Conservation (phyloP, 2,113 vertebrate species). For the Brachypodius melanocephalos region DNA sequence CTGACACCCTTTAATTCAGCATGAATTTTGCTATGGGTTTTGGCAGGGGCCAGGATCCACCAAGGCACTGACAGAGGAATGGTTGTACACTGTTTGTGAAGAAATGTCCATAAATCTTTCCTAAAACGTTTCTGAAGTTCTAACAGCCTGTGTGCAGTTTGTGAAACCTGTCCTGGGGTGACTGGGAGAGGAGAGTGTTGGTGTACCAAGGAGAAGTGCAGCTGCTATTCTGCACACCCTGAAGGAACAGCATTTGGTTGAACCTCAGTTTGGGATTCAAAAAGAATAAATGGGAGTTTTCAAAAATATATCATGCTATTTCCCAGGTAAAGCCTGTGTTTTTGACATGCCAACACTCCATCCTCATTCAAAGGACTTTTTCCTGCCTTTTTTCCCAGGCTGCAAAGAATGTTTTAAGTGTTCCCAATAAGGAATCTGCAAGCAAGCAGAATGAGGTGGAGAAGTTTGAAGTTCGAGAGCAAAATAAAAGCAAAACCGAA, state of each 20-base stretch:
- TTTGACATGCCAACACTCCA: not conserved
- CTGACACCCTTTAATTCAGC: not conserved
- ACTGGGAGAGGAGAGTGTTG: not conserved
- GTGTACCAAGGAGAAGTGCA: not conserved
- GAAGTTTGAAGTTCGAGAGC: conserved; percentile 92
- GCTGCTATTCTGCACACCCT: not conserved
- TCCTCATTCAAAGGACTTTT: not conserved
- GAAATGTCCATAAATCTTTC: not conserved
- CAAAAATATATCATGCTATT: not conserved
- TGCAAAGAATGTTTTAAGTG: conserved; percentile 85
- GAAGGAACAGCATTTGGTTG: not conserved
- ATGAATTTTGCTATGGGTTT: not conserved
- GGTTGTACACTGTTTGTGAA: not conserved
- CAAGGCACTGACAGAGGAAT: not conserved
- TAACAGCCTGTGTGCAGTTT: not conserved
- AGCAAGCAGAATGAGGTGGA: conserved; percentile 87
- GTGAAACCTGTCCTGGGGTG: not conserved
- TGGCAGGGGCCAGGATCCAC: not conserved
- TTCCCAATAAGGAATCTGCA: conserved; percentile 82
- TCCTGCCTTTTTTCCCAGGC: conserved; percentile 68
- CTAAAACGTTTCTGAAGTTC: not conserved
- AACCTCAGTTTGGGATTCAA: not conserved
- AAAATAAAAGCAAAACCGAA: conserved; percentile 95
- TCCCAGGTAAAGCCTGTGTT: not conserved
- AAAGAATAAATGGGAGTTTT: not conserved